phyloP scores from a whole-genome alignment of 1,140 invertebrate species.

The Camponotus floridanus region DNA sequence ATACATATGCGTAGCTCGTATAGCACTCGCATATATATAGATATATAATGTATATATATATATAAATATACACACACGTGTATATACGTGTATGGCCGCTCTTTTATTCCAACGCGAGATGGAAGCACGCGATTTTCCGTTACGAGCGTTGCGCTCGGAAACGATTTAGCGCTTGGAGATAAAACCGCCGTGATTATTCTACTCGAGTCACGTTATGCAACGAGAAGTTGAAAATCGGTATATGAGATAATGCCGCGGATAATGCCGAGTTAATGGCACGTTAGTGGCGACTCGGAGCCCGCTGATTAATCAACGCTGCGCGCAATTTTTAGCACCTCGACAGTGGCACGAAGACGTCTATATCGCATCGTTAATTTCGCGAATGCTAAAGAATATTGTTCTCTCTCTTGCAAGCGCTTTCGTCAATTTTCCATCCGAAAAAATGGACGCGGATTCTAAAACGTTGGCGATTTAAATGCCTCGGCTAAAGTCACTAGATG shows the following conservation, averaged over 20 bases:
- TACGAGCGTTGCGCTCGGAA: constrained; percentile 54
- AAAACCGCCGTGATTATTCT: constrained; percentile 55
- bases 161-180: constrained; percentile 56
- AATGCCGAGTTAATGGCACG: constrained; percentile 56
- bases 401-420: not conserved
- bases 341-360: not conserved
- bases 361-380: not conserved
- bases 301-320: constrained; percentile 28
- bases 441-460: not conserved
- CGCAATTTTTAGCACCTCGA: constrained; percentile 32
- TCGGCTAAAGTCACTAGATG: not conserved
- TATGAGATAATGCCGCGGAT: constrained; percentile 31
- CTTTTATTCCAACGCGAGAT: constrained; percentile 43
- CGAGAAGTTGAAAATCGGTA: constrained; percentile 52
- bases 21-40: not conserved
- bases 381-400: constrained; percentile 7
- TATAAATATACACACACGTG: not conserved
- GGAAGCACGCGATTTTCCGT: constrained; percentile 57
- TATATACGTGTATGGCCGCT: not conserved
- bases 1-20: not conserved
- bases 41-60: not conserved
- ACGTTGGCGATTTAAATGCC: constrained; percentile 45
- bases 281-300: constrained; percentile 6
- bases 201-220: constrained; percentile 58
- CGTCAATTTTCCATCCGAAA: not conserved